phyloP scores from a whole-genome alignment of 1,140 invertebrate genomes.

The Procambarus virginalis region DNA sequence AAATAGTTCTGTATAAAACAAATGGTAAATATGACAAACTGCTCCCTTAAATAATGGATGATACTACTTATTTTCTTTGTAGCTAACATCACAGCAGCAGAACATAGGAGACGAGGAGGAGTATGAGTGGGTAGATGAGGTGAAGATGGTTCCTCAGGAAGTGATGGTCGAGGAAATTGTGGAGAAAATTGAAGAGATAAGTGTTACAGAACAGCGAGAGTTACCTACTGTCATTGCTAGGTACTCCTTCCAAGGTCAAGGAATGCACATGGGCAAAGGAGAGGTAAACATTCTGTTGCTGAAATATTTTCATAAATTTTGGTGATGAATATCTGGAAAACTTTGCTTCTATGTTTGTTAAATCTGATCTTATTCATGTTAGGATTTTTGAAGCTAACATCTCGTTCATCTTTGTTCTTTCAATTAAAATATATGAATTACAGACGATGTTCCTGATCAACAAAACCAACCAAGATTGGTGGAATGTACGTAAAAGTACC shows the following conservation, averaged over 20 bases:
- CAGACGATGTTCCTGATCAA: conserved; percentile 91
- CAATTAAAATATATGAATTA: background rate
- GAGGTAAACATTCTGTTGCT: conserved; percentile 78
- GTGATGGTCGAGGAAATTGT: conserved; percentile 92
- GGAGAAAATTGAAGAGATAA: conserved; percentile 91
- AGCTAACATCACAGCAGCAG: conserved; percentile 56
- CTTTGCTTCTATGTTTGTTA: background rate
- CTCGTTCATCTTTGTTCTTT: background rate
- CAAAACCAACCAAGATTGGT: conserved; percentile 98
- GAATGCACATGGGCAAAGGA: conserved; percentile 93
- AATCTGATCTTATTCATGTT: background rate
- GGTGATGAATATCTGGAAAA: background rate
- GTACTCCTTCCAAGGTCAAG: conserved; percentile 94
- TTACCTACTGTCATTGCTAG: conserved; percentile 90
- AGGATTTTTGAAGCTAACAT: no score
- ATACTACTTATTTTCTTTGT: background rate
- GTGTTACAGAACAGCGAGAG: conserved; percentile 88
- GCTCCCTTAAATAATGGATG: no score
- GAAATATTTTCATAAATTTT: no score
- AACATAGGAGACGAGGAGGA: conserved; percentile 47
- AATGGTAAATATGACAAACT: no score
- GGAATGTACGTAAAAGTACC: conserved; percentile 94
- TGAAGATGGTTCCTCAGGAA: conserved; percentile 86
- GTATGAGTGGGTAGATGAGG: conserved; percentile 74
- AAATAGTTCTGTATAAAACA: no score